Evolutionary conservation across 2,113 vertebrate genomes (phyloP).

Genomic region (Alosa alosa): DNA sequence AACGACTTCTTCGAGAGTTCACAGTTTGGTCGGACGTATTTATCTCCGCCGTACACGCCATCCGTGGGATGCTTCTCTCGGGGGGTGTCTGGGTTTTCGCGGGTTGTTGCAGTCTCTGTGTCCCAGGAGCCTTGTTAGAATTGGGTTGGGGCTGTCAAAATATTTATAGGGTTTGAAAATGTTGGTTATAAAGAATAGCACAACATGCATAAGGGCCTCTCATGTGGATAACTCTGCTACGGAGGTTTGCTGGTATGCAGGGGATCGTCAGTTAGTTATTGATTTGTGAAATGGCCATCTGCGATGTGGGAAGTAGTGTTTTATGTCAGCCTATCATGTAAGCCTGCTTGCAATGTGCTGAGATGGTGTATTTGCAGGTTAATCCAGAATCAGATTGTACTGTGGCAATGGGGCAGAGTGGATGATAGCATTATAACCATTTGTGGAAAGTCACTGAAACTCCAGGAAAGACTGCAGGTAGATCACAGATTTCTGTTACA

Average conservation of each 20-base stretch:
- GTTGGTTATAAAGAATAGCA: conserved; percentile 24
- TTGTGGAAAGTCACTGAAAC: background rate
- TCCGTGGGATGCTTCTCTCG: conserved; percentile 44
- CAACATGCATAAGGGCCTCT: conserved; percentile 32
- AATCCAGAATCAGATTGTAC: conserved; percentile 26
- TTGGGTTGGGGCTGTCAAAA: conserved; percentile 48
- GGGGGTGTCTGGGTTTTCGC: conserved; percentile 34
- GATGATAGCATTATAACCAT: background rate
- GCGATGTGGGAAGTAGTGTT: conserved; percentile 61
- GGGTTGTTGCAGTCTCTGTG: conserved; percentile 40
- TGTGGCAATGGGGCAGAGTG: background rate
- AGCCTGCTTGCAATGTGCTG: conserved; percentile 52
- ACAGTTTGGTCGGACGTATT: conserved; percentile 54
- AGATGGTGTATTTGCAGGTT: conserved; percentile 36
- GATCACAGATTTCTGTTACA: background rate
- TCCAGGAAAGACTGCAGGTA: background rate
- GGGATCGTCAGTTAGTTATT: conserved; percentile 63
- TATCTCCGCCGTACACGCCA: conserved; percentile 47
- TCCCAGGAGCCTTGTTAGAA: conserved; percentile 53
- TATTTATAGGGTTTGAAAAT: conserved; percentile 55
- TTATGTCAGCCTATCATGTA: conserved; percentile 33
- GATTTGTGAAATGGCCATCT: conserved; percentile 67
- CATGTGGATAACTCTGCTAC: conserved; percentile 29
- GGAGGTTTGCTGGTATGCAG: conserved; percentile 45
- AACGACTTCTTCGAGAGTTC: conserved; percentile 52